phyloP scores from a whole-genome alignment of 2,888 invertebrate genomes.

The Hermaeophaga mercurialis region DNA sequence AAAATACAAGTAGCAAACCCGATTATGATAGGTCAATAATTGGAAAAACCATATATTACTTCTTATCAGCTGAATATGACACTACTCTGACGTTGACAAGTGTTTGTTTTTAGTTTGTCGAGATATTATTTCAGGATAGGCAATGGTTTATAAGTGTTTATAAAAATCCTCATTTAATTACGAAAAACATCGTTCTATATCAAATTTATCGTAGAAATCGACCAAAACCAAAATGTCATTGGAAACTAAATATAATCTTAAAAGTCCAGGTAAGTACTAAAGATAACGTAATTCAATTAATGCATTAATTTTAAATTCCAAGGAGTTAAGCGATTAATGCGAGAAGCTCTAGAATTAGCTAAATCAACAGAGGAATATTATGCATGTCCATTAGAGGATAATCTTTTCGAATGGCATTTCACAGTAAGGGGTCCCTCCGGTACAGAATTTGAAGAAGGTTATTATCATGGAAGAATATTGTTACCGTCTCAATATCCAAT shows the following conservation, averaged over 20 bases:
- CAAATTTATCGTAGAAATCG: not conserved
- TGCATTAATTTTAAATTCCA: not conserved
- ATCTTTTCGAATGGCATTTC: slow-evolving; percentile 97
- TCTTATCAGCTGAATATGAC: slow-evolving; percentile 26
- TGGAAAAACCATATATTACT: no score
- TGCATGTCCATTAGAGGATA: slow-evolving; percentile 91
- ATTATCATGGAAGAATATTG: slow-evolving; percentile 91
- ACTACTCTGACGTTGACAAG: slow-evolving; percentile 25
- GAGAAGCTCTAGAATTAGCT: slow-evolving; percentile 85
- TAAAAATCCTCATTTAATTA: not conserved
- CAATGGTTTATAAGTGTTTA: no score
- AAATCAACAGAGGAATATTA: slow-evolving; percentile 88
- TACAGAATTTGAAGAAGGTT: slow-evolving; percentile 87
- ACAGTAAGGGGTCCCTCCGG: slow-evolving; percentile 88
- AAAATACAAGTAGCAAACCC: not conserved
- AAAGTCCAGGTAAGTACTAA: slow-evolving; percentile 62
- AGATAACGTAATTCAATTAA: not conserved
- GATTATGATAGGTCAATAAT: no score
- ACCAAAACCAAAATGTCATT: slow-evolving; percentile 54
- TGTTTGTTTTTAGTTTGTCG: slow-evolving; percentile 36
- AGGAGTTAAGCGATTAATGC: slow-evolving; percentile 93
- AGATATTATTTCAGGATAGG: slow-evolving; percentile 20
- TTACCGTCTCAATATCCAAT: slow-evolving; percentile 94
- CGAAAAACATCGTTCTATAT: not conserved
- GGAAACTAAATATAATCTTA: slow-evolving; percentile 65